A percentile compares a stretch with the other conserved stretches of the same genome.
phyloP scores from a whole-genome alignment of 2,797 vertebrate genomes.

The Pampus argenteus region DNA sequence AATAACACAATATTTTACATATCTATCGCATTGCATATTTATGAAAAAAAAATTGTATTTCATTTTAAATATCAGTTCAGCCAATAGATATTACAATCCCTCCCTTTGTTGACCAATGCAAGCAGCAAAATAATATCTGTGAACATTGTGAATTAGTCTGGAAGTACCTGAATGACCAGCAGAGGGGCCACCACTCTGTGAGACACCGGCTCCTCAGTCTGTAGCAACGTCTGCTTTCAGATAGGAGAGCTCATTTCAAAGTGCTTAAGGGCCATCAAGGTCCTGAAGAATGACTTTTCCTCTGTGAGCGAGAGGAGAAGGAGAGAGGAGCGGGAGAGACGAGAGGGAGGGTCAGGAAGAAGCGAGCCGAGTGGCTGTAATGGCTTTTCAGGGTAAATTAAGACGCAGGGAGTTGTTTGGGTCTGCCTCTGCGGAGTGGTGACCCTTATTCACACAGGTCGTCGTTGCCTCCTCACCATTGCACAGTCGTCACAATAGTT shows the following conservation, averaged over 20 bases:
- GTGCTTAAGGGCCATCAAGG: conserved; percentile 66
- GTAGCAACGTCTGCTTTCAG: conserved; percentile 42
- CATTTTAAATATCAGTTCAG: not conserved
- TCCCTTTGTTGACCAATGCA: not conserved
- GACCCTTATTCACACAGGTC: conserved; percentile 81
- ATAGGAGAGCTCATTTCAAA: conserved; percentile 70
- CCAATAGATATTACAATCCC: not conserved
- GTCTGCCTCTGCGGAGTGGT: conserved; percentile 66
- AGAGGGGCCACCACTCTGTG: conserved; percentile 58
- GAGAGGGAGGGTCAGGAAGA: conserved; percentile 61
- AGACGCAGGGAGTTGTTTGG: conserved; percentile 76
- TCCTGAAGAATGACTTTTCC: conserved; percentile 59
- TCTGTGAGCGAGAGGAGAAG: conserved; percentile 36
- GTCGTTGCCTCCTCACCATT: conserved; percentile 66
- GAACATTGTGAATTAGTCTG: conserved; percentile 27
- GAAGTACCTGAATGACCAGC: conserved; percentile 55
- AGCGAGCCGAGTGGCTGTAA: conserved; percentile 71
- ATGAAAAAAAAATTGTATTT: not conserved
- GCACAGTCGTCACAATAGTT: conserved; percentile 79
- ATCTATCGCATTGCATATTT: not conserved
- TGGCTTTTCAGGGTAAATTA: conserved; percentile 82
- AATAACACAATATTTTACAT: not conserved
- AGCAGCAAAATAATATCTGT: conserved; percentile 5
- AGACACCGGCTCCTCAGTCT: conserved; percentile 38
- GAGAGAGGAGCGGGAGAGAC: conserved; percentile 24